Percentiles rank a stretch among this genome's conserved stretches.
Conservation (phyloP, 2,888 invertebrate genomes). For the Hipparchia semele region DNA sequence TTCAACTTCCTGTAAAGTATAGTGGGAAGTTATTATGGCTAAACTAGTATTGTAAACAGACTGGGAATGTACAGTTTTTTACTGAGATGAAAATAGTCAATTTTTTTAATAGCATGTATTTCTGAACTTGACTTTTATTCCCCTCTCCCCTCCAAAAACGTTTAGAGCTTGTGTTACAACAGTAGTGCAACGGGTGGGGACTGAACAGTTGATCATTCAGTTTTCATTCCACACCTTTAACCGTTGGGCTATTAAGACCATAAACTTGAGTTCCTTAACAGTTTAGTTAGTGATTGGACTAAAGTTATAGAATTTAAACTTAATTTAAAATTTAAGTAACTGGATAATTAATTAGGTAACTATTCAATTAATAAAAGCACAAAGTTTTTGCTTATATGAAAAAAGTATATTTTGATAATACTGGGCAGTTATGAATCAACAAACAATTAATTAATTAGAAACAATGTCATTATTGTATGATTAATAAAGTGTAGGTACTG, state of each 20-base stretch:
- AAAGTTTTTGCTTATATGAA: background rate
- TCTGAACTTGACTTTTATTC: too few species aligned
- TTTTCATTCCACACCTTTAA: too few species aligned
- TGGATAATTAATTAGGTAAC: too few species aligned
- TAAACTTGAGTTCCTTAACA: background rate
- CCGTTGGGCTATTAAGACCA: too few species aligned
- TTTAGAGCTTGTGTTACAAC: too few species aligned
- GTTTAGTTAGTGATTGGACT: background rate
- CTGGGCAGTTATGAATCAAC: background rate
- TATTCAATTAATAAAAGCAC: too few species aligned
- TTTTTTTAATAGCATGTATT: background rate
- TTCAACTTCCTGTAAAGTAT: conserved; percentile 34
- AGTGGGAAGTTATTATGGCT: conserved; percentile 15
- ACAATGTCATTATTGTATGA: background rate
- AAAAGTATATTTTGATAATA: background rate
- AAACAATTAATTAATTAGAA: background rate
- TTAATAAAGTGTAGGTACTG: background rate
- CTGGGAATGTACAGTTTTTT: background rate
- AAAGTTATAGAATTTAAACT: background rate
- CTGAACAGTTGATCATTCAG: too few species aligned
- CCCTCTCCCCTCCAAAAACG: too few species aligned
- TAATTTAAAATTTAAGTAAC: background rate
- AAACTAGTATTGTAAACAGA: background rate
- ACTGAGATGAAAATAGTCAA: background rate
- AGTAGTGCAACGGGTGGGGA: too few species aligned